Conservation (phyloP, 1,140 invertebrate genomes). For the Sminthurides bifidus region DNA sequence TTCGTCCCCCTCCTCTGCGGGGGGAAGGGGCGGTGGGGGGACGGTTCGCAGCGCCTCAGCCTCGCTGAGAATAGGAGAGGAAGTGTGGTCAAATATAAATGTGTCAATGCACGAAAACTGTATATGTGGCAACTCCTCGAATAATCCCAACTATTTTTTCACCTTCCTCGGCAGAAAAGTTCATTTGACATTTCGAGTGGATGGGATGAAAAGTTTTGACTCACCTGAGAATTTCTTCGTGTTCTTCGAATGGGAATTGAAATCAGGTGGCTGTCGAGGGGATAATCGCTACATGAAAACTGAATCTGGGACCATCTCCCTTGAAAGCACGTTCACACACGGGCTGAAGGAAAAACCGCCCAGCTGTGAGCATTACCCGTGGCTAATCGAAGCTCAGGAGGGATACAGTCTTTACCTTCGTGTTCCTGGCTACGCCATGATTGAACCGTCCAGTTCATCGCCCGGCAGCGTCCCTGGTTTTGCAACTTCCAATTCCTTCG, state of each 20-base stretch:
- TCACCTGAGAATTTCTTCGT: conserved; percentile 29
- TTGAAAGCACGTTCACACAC: conserved; percentile 24
- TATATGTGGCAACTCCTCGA: conserved; percentile 22
- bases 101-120: conserved; percentile 22
- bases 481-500: no score
- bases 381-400: conserved; percentile 26
- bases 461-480: no score
- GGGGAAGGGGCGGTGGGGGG: not conserved
- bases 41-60: not conserved
- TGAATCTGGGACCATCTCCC: conserved; percentile 27
- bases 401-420: conserved; percentile 24
- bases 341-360: conserved; percentile 13
- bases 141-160: conserved; percentile 9
- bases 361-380: conserved; percentile 30
- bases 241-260: conserved; percentile 21
- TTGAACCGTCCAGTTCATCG: conserved; percentile 8
- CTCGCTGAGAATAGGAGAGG: conserved; percentile 24
- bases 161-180: conserved; percentile 27
- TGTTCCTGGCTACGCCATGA: conserved; percentile 28
- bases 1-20: not conserved
- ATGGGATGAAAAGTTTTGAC: conserved; percentile 25
- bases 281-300: conserved; percentile 30
- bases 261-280: conserved; percentile 14
- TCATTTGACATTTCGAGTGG: conserved; percentile 19
- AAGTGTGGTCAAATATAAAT: conserved; percentile 26